phyloP scores from a whole-genome alignment of 2,113 vertebrate species.

The Clinocottus analis region DNA sequence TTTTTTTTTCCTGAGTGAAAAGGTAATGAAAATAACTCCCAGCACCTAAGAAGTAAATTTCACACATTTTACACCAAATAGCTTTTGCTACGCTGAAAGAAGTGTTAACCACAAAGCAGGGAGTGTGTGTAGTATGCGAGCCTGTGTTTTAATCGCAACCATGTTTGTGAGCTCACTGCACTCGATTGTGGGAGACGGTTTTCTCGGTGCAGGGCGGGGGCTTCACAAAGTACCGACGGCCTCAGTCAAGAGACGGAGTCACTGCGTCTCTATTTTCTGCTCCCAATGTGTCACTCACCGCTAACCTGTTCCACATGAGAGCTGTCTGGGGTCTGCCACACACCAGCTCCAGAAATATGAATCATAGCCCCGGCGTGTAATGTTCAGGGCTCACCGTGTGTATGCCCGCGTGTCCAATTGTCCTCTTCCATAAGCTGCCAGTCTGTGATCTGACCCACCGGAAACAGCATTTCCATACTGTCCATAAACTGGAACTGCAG shows the following conservation, averaged over 20 bases:
- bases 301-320: slow-evolving; percentile 60
- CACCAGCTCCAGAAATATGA: slow-evolving; percentile 43
- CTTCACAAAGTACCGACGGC: slow-evolving; percentile 41
- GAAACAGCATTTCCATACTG: slow-evolving; percentile 62
- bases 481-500: slow-evolving; percentile 36
- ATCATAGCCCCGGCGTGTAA: slow-evolving; percentile 41
- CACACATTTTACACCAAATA: slow-evolving; percentile 41
- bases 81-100: neutral
- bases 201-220: slow-evolving; percentile 28
- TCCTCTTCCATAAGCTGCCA: slow-evolving; percentile 44
- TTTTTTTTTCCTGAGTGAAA: slow-evolving; percentile 25
- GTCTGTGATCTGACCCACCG: slow-evolving; percentile 52
- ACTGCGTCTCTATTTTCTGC: slow-evolving; percentile 51
- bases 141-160: slow-evolving; percentile 61
- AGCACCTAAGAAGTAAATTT: slow-evolving; percentile 1
- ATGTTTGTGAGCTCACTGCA: slow-evolving; percentile 51
- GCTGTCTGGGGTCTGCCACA: slow-evolving; percentile 20
- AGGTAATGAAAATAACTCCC: slow-evolving; percentile 3
- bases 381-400: neutral
- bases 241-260: slow-evolving; percentile 8
- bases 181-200: slow-evolving; percentile 46
- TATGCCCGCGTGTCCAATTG: slow-evolving; percentile 13
- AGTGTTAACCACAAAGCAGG: slow-evolving; percentile 11
- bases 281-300: slow-evolving; percentile 51
- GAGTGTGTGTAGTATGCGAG: slow-evolving; percentile 38